Percentiles rank a stretch among this genome's conserved stretches.
These are phyloP conservation scores for Aproaerema taeniolella DNA, from an alignment of 2,888 invertebrate species.

Conservation along the genomic window DNA sequence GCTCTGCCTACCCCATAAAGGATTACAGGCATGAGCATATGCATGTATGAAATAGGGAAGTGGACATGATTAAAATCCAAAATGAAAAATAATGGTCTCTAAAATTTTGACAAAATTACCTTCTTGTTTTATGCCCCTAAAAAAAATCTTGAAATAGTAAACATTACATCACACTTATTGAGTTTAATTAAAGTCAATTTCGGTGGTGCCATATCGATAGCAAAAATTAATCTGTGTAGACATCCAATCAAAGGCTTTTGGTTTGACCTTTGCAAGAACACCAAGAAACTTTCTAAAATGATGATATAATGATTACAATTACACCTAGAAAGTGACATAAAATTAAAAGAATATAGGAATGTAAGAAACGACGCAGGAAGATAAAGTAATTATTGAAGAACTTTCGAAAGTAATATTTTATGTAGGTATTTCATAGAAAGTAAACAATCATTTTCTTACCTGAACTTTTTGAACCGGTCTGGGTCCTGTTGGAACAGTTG, in stretches of 20 bases:
- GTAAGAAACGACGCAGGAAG: too few relatives aligned
- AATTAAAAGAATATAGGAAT: too few relatives aligned
- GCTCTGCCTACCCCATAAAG: too few relatives aligned
- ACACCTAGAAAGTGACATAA: neutral
- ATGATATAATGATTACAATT: neutral
- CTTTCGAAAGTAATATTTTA: too few relatives aligned
- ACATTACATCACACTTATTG: neutral
- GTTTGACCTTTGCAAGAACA: conserved; percentile 49
- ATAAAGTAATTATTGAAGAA: neutral
- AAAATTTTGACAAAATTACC: too few relatives aligned
- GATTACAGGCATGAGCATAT: too few relatives aligned
- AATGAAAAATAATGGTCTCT: too few relatives aligned
- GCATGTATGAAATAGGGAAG: too few relatives aligned
- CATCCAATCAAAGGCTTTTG: conserved; percentile 13
- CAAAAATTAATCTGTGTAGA: neutral
- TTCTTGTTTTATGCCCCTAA: too few relatives aligned
- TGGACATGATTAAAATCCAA: too few relatives aligned
- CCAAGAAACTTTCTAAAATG: conserved; percentile 23
- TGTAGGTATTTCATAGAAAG: conserved; percentile 11
- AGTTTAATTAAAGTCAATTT: conserved; percentile 5
- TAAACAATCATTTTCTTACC: conserved; percentile 77
- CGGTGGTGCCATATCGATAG: conserved; percentile 2
- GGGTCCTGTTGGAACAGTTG: conserved; percentile 89
- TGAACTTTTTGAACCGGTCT: conserved; percentile 91
- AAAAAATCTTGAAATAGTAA: too few relatives aligned